Conservation (phyloP, 2,113 vertebrate genomes). For the Heterotis niloticus region DNA sequence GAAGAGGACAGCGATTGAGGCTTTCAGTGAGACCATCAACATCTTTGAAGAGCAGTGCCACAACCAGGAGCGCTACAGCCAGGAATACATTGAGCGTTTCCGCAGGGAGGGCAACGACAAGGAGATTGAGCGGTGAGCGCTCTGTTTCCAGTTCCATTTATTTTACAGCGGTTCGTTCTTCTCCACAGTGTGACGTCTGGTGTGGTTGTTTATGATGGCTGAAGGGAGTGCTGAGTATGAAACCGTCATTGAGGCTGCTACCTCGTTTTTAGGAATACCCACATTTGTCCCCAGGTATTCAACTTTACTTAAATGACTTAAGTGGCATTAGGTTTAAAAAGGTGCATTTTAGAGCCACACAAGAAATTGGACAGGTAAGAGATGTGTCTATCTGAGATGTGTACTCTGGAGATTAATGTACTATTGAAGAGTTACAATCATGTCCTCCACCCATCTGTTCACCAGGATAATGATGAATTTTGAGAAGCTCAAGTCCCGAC, state of each 20-base stretch:
- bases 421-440: background rate
- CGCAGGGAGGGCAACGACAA: conserved; percentile 79
- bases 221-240: background rate
- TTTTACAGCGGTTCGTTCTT: background rate
- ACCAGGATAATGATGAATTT: conserved; percentile 88
- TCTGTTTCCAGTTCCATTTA: background rate
- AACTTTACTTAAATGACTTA: background rate
- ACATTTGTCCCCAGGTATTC: background rate
- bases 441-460: conserved; percentile 10
- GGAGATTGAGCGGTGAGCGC: conserved; percentile 80
- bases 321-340: background rate
- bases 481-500: conserved; percentile 89
- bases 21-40: conserved; percentile 91
- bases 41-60: conserved; percentile 93
- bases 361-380: background rate
- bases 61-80: conserved; percentile 82
- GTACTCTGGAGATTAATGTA: background rate
- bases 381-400: background rate
- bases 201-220: background rate
- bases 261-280: no score
- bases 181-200: background rate
- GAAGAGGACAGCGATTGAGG: conserved; percentile 90
- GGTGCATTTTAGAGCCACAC: no score
- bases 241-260: no score
- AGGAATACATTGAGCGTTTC: conserved; percentile 83